Evolutionary conservation across 2,888 invertebrate species (phyloP).

Genomic region (Euproctis similis): DNA sequence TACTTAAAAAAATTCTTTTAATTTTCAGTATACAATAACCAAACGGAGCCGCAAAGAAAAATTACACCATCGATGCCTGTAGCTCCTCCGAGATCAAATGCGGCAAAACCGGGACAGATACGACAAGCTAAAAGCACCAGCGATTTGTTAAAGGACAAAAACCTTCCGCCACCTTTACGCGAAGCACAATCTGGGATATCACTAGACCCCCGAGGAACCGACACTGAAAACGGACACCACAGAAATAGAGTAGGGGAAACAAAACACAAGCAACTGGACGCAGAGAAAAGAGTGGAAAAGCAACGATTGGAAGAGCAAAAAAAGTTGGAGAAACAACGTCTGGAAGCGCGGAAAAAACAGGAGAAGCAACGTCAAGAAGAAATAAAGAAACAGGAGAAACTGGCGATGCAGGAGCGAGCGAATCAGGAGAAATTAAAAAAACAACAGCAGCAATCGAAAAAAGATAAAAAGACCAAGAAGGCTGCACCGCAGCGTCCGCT

Average conservation of each 20-base stretch:
- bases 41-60: slow-evolving; percentile 30
- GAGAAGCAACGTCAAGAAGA: slow-evolving; percentile 45
- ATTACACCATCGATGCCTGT: slow-evolving; percentile 29
- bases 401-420: slow-evolving; percentile 24
- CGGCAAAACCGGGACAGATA: slow-evolving; percentile 15
- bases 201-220: slow-evolving; percentile 33
- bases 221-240: slow-evolving; percentile 12
- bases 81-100: not conserved
- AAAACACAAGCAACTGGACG: slow-evolving; percentile 15
- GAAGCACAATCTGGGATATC: slow-evolving; percentile 43
- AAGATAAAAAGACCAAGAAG: slow-evolving; percentile 21
- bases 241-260: slow-evolving; percentile 6
- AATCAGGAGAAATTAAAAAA: slow-evolving; percentile 25
- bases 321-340: slow-evolving; percentile 27
- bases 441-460: slow-evolving; percentile 18
- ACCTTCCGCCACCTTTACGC: slow-evolving; percentile 23
- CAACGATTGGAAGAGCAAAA: slow-evolving; percentile 19
- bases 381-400: slow-evolving; percentile 38
- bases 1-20: too few species aligned
- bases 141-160: slow-evolving; percentile 29
- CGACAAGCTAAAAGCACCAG: slow-evolving; percentile 42
- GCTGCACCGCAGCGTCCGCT: slow-evolving; percentile 16
- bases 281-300: slow-evolving; percentile 19
- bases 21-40: slow-evolving; percentile 32
- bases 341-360: slow-evolving; percentile 41